phyloP scores from a whole-genome alignment of 2,797 vertebrate species.

The Huso huso region DNA sequence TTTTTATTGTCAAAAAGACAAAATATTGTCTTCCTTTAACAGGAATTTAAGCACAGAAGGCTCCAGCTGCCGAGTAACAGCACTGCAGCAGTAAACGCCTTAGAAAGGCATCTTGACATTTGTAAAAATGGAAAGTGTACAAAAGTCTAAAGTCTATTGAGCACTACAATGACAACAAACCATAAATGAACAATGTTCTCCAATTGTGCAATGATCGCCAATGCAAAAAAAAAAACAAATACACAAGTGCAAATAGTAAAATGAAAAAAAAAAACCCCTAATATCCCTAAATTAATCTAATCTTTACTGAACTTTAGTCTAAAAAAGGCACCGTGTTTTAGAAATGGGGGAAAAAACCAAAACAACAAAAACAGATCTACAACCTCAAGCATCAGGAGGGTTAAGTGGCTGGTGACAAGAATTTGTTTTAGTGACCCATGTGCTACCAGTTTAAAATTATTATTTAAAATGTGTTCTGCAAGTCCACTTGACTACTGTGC shows the following conservation, averaged over 20 bases:
- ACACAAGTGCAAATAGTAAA: constrained; percentile 25
- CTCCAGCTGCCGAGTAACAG: constrained; percentile 23
- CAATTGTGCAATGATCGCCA: constrained; percentile 18
- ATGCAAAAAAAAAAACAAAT: not conserved
- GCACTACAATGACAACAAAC: constrained; percentile 10
- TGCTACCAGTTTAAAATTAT: not conserved
- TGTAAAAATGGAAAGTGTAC: constrained; percentile 25
- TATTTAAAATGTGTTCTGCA: not conserved
- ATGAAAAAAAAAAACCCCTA: constrained; percentile 30
- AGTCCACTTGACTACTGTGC: too few relatives aligned
- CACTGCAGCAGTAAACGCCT: constrained; percentile 35
- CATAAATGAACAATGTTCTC: constrained; percentile 24
- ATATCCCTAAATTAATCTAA: constrained; percentile 39
- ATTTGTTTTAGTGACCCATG: not conserved
- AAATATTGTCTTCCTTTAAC: constrained; percentile 34
- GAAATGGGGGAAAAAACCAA: not conserved
- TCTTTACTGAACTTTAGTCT: constrained; percentile 31
- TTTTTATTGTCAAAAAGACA: constrained; percentile 57
- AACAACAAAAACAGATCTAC: not conserved
- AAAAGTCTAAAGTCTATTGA: constrained; percentile 8
- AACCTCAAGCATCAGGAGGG: not conserved
- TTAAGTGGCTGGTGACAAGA: not conserved
- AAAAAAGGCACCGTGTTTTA: not conserved
- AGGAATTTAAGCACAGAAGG: constrained; percentile 31
- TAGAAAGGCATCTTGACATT: constrained; percentile 35